phyloP scores from a whole-genome alignment of 2,888 invertebrate genomes.

The Nemurella pictetii region DNA sequence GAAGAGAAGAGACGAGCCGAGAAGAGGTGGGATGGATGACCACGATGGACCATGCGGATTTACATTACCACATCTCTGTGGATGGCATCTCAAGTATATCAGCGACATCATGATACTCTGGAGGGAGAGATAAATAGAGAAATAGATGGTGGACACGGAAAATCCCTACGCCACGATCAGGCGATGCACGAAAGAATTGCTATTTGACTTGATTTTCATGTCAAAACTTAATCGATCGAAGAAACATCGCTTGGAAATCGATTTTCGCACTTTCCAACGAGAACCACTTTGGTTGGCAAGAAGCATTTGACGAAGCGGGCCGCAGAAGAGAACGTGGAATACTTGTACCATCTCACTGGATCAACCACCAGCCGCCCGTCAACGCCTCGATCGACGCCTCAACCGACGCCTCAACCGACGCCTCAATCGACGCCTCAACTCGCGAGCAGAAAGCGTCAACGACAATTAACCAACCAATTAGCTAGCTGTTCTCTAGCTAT shows the following conservation, averaged over 20 bases:
- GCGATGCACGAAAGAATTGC: background rate
- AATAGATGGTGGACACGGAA: too few species aligned
- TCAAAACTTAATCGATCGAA: background rate
- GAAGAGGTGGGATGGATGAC: background rate
- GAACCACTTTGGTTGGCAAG: background rate
- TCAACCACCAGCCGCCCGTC: background rate
- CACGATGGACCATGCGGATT: background rate
- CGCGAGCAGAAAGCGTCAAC: background rate
- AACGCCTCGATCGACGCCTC: background rate
- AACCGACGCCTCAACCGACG: background rate
- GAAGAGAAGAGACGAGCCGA: background rate
- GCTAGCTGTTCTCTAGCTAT: conserved; percentile 28
- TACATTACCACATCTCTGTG: background rate
- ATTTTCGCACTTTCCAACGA: background rate
- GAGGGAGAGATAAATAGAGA: too few species aligned
- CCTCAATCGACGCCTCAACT: background rate
- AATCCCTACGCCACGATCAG: background rate
- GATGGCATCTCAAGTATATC: background rate
- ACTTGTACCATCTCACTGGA: background rate
- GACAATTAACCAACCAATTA: conserved; percentile 11
- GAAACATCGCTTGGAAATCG: background rate
- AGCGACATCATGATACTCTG: too few species aligned
- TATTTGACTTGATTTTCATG: background rate
- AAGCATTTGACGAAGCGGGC: background rate
- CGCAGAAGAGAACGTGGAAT: background rate